Evolutionary conservation across 1,140 invertebrate genomes (phyloP).

Genomic region (Carposina sasakii): DNA sequence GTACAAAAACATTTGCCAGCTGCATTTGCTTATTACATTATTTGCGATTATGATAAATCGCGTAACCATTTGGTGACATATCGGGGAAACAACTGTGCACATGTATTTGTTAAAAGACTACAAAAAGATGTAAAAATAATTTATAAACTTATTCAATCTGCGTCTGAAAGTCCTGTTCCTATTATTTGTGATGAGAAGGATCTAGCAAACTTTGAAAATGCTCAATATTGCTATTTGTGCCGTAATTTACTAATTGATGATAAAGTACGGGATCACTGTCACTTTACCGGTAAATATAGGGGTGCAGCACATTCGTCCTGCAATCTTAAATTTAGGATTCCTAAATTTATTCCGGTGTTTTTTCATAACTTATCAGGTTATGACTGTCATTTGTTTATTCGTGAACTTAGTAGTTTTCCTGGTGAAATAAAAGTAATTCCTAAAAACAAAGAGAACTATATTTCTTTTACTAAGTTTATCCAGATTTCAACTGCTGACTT

Average conservation of each 20-base stretch:
- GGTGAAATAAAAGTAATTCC: conserved; percentile 41
- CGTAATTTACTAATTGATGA: conserved; percentile 7
- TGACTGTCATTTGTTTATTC: conserved; percentile 49
- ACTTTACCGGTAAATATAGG: conserved; percentile 13
- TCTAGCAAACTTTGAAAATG: background rate
- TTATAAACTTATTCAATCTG: conserved; percentile 1
- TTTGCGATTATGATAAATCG: background rate
- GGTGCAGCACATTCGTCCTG: conserved; percentile 27
- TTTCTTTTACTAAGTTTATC: conserved; percentile 29
- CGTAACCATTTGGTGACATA: conserved; percentile 6
- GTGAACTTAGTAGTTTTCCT: conserved; percentile 28
- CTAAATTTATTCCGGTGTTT: conserved; percentile 39
- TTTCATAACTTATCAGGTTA: conserved; percentile 58
- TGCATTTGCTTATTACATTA: conserved; percentile 9
- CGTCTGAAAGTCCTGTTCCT: background rate
- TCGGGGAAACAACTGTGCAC: conserved; percentile 1
- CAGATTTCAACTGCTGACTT: conserved; percentile 14
- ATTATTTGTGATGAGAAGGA: conserved; percentile 4
- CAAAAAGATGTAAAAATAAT: background rate
- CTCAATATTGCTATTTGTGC: conserved; percentile 7
- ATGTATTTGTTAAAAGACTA: background rate
- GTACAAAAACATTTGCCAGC: background rate
- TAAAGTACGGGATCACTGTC: conserved; percentile 17
- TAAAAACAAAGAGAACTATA: conserved; percentile 45
- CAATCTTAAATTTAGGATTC: conserved; percentile 29